phyloP scores from a whole-genome alignment of 2,888 invertebrate species.

The Vanessa cardui region DNA sequence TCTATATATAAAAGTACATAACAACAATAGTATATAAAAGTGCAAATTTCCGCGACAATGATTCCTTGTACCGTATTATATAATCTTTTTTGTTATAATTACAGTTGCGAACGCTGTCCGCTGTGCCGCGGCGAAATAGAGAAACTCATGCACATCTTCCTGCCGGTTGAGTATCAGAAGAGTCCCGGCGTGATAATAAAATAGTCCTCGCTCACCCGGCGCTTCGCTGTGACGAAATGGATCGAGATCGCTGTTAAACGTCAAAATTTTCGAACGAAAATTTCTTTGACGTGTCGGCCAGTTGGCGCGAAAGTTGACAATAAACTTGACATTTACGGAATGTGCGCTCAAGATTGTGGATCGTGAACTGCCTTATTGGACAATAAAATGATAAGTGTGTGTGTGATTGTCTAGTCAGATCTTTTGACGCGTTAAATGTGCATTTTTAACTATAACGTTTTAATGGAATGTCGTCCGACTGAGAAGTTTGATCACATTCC shows the following conservation, averaged over 20 bases:
- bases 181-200: slow-evolving; percentile 63
- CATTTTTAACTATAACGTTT: slow-evolving; percentile 32
- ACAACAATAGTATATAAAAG: too few relatives aligned
- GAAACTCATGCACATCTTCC: slow-evolving; percentile 87
- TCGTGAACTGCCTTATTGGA: slow-evolving; percentile 11
- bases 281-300: slow-evolving; percentile 32
- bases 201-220: slow-evolving; percentile 49
- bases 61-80: neutral
- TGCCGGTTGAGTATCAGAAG: slow-evolving; percentile 83
- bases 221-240: slow-evolving; percentile 15
- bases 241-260: slow-evolving; percentile 25
- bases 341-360: neutral
- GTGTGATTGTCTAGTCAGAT: slow-evolving; percentile 76
- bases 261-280: slow-evolving; percentile 39
- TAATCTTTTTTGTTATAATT: slow-evolving; percentile 41
- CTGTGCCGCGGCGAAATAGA: slow-evolving; percentile 88
- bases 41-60: neutral
- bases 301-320: slow-evolving; percentile 15
- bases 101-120: slow-evolving; percentile 88
- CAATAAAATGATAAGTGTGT: slow-evolving; percentile 44
- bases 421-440: slow-evolving; percentile 36
- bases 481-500: slow-evolving; percentile 16
- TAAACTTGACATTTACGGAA: slow-evolving; percentile 7
- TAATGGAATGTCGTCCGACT: slow-evolving; percentile 17
- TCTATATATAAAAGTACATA: too few relatives aligned